A percentile compares a stretch with the other conserved stretches of the same genome.
These are phyloP conservation scores for Hirtodrosophila alboralis DNA, from an alignment of 2,888 invertebrate genomes.

Conservation along the genomic window DNA sequence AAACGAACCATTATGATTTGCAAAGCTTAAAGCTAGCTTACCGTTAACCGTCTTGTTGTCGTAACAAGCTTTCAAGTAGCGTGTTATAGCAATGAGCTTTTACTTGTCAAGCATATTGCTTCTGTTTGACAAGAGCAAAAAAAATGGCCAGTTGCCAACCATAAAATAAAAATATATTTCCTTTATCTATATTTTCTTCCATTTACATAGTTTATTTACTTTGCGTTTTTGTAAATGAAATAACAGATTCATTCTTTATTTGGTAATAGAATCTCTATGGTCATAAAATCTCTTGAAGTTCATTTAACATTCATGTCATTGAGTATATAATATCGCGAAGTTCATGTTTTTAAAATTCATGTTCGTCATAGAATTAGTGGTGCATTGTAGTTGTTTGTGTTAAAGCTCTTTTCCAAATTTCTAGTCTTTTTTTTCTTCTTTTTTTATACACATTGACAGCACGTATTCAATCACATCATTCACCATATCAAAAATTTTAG, in stretches of 20 bases:
- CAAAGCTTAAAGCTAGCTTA: conserved; percentile 30
- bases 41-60: neutral
- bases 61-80: neutral
- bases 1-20: conserved; percentile 23
- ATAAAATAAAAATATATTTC: conserved; percentile 12
- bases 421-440: too few species aligned
- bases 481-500: too few species aligned
- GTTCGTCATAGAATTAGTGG: too few species aligned
- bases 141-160: conserved; percentile 1
- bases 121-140: conserved; percentile 16
- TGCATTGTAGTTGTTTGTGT: too few species aligned
- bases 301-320: too few species aligned
- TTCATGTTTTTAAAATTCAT: too few species aligned
- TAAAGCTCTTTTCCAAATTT: too few species aligned
- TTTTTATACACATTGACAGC: too few species aligned
- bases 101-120: conserved; percentile 13
- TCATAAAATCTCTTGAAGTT: too few species aligned
- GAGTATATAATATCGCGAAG: too few species aligned
- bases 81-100: conserved; percentile 40
- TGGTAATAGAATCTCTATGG: too few species aligned
- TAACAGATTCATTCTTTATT: conserved; percentile 50
- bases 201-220: conserved; percentile 65
- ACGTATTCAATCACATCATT: too few species aligned
- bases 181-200: conserved; percentile 4
- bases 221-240: conserved; percentile 41